Percentiles rank a stretch among this genome's conserved stretches.
Evolutionary conservation across 2,113 vertebrate genomes (phyloP).

Genomic region (Hylia prasina): DNA sequence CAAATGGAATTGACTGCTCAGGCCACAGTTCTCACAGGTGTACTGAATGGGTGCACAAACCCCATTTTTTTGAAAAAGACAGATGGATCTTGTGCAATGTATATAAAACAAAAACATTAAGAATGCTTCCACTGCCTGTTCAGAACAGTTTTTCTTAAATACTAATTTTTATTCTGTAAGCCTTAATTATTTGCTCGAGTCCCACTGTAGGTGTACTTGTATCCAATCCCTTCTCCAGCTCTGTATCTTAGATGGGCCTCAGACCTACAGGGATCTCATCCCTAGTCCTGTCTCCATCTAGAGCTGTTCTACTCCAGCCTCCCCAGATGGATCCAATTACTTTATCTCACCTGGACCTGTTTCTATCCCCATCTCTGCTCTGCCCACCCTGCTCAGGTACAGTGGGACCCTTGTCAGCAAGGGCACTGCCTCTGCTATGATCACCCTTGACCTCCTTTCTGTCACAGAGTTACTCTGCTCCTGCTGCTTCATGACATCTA

Average conservation of each 20-base stretch:
- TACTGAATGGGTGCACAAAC: not conserved
- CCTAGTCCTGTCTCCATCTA: not conserved
- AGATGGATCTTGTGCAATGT: not conserved
- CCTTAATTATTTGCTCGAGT: not conserved
- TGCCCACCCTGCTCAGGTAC: not conserved
- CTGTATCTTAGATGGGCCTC: not conserved
- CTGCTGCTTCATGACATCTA: not conserved
- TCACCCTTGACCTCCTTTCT: not conserved
- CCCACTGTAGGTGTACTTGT: not conserved
- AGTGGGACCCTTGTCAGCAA: not conserved
- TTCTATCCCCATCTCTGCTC: not conserved
- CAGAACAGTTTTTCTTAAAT: not conserved
- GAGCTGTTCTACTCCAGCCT: not conserved
- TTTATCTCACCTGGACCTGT: not conserved
- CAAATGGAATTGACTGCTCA: not conserved
- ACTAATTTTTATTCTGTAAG: not conserved
- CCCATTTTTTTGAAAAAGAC: not conserved
- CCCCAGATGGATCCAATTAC: not conserved
- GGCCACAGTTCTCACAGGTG: not conserved
- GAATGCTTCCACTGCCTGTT: not conserved
- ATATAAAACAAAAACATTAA: not conserved
- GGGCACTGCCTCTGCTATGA: not conserved
- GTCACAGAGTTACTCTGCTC: not conserved
- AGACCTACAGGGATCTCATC: not conserved
- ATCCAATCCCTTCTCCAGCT: not conserved